phyloP scores from a whole-genome alignment of 2,113 vertebrate species.

The Dinomys branickii region DNA sequence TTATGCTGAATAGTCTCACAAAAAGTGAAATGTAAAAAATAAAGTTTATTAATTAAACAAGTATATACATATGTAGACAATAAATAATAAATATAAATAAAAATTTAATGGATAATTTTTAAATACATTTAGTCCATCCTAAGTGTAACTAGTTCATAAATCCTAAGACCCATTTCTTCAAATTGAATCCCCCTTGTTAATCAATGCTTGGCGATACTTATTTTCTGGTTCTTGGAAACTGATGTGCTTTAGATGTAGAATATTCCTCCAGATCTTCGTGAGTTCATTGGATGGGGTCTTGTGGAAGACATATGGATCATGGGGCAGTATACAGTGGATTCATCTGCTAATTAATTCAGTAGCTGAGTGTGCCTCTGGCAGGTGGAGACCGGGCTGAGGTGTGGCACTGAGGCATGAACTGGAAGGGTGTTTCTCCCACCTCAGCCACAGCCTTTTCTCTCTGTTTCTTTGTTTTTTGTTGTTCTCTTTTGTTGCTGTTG shows the following conservation, averaged over 20 bases:
- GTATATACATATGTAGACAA: neutral
- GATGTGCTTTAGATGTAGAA: neutral
- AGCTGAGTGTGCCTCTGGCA: neutral
- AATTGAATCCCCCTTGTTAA: neutral
- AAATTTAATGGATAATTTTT: neutral
- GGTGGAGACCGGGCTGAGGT: neutral
- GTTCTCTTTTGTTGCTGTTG: no score
- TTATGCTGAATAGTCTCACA: neutral
- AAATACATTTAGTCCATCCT: neutral
- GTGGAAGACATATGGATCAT: neutral
- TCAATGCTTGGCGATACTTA: neutral
- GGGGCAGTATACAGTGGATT: neutral
- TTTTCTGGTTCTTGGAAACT: neutral
- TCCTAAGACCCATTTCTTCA: neutral
- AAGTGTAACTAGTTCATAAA: neutral
- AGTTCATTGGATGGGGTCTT: neutral
- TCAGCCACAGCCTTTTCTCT: neutral
- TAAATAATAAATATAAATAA: neutral
- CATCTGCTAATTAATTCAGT: neutral
- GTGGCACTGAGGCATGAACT: neutral
- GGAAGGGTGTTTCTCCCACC: neutral
- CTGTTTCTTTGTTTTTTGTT: no score
- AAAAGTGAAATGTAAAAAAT: neutral
- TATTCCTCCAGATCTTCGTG: neutral
- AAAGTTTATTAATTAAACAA: neutral